Base-by-base conservation (phyloP, 2,888 invertebrate genomes). In the Rhorus exstirpatorius region DNA sequence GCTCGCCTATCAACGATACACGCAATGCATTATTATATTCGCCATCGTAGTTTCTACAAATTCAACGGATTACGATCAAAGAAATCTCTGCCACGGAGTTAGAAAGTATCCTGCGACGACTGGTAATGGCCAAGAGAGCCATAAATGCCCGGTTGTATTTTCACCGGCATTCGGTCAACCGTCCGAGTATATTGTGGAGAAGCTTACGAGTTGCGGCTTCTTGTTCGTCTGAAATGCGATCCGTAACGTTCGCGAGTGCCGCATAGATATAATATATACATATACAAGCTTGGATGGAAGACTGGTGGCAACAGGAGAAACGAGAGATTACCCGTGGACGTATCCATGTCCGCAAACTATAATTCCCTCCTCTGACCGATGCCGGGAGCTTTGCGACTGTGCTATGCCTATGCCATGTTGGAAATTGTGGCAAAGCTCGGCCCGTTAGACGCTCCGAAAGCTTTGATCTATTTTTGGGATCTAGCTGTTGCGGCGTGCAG, bases 391-490 rank as follows among this genome's bases (percentile, higher is more conserved):
- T 58, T 35, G 70, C 3, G 31, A 38, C 38, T 38, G 44, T 38
- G 26, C 35, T 61, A 49, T 46, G 68, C 49, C 41, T 24, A 46
- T 41, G 71, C 60, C 24, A 58, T 51, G 51, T 77, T 67, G 55
- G 19, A 82, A 72, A 74, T 71, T 53, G 72, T 49, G 68, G 72
- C 68, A 49, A 60, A 58, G 51, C 53, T 31, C 12, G 53, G 19
- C 55, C 55, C 41, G 61, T 4, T 51, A 31, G 41, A 63, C 46
- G 51, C 53, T 38, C 49, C 65, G 31, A 46, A 58, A 44, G 87
- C 88, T 89, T 89, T 89, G 89, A 89, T 89, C 88, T 89, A 89
- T 89, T 89, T 85, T 85, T 76, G 83, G 82, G 24, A 12, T 35
- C 49, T 75, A 67, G 67, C 3, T 53, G 67, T 67, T 74, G 83